Evolutionary conservation across 1,140 invertebrate genomes (phyloP), one percentile per base, ranked within the genome.

Genomic region (Diabrotica virgifera): DNA sequence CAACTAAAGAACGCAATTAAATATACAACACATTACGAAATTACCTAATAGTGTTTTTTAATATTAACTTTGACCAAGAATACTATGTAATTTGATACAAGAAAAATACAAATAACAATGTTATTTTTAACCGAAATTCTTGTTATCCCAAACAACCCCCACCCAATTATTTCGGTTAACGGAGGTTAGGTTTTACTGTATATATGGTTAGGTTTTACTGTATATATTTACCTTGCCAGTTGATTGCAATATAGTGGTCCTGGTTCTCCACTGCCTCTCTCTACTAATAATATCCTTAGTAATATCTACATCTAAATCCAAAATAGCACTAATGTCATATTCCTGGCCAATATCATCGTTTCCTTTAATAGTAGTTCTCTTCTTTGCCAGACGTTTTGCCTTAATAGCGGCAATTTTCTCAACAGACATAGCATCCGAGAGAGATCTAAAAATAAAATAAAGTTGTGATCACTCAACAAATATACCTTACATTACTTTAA

Each of bases 351-450:
- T 89, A 74, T 94, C 92, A 79, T 98, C 95, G 76, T 96, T 94
- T 64, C 92, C 91, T 79, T 94, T 97, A 72, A 99, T 98, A 6
- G 95, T 98, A 0, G 94, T 96, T 70, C 96, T 85, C 78, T 98
- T 98, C 69, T 96, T 97, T 5, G 96, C 96, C 72, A 98, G 83
- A 82, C 95, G 89, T 82, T 99, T 99, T 0, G 96, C 96, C 82
- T 97, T 97, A 62, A 99, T 96, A 11, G 95, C 95, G 24, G 96
- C 95, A 81, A 99, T 98, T 80, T 97, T 98, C 78, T 98, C 96
- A 7, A 97, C 92, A 3, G 95, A 95, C 93, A 99, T 95, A 56
- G 94, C 92, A 74, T 98, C 95, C 24, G 94, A 96, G 12, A 98
- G 82, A 5, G 95, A 97, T 69, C 88, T 90, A 71, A 62, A 75